Percentiles rank a stretch among this genome's conserved stretches.
These are phyloP conservation scores for Drosophila vallismaia DNA, from an alignment of 2,888 invertebrate genomes.

Conservation along the genomic window DNA sequence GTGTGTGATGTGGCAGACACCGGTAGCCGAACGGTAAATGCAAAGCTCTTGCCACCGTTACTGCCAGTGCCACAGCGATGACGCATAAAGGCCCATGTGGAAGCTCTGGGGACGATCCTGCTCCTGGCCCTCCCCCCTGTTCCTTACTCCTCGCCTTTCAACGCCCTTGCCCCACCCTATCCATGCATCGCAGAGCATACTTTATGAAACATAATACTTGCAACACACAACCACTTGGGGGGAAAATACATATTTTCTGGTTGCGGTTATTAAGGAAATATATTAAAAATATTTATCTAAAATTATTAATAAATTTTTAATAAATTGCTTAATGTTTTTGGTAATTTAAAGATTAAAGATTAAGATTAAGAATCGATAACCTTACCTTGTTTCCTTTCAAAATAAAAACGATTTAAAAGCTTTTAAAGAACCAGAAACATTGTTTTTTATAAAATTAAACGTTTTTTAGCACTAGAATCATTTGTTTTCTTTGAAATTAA, in stretches of 20 bases:
- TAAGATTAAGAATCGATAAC: no score
- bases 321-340: no score
- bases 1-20: slow-evolving; percentile 15
- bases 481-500: no score
- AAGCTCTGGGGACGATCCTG: slow-evolving; percentile 35
- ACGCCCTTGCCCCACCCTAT: not conserved
- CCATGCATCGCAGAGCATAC: slow-evolving; percentile 60
- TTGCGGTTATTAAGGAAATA: no score
- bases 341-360: no score
- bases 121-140: not conserved
- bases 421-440: no score
- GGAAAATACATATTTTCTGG: not conserved
- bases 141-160: not conserved
- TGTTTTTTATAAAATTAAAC: no score
- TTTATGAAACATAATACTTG: slow-evolving; percentile 67
- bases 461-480: no score
- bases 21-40: slow-evolving; percentile 19
- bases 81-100: slow-evolving; percentile 42
- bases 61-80: slow-evolving; percentile 26
- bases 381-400: no score
- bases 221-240: slow-evolving; percentile 5
- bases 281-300: no score
- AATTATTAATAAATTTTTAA: no score
- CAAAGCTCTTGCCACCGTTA: slow-evolving; percentile 26
- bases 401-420: no score